A percentile compares a stretch with the other conserved stretches of the same genome.
Evolutionary conservation across 2,888 invertebrate species (phyloP).

Genomic region (Idaea aversata): DNA sequence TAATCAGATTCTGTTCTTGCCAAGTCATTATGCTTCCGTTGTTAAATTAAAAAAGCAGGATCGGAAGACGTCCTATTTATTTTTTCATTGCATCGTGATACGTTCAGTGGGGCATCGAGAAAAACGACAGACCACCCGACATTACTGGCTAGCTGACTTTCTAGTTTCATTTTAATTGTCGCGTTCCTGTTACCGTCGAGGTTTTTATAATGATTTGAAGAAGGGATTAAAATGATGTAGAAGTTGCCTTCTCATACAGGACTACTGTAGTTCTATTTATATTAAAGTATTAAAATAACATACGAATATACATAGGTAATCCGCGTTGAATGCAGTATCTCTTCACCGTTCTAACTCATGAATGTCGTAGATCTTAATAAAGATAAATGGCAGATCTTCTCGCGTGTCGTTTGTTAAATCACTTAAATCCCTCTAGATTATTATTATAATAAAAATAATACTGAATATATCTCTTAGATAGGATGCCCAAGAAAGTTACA

Average conservation of each 20-base stretch:
- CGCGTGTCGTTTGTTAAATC: slow-evolving; percentile 34
- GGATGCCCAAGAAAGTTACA: slow-evolving; percentile 31
- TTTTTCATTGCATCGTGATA: slow-evolving; percentile 47
- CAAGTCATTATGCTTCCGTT: slow-evolving; percentile 75
- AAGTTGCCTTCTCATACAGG: slow-evolving; percentile 13
- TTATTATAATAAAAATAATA: slow-evolving; percentile 42
- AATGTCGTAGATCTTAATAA: slow-evolving; percentile 54
- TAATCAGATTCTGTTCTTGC: slow-evolving; percentile 70
- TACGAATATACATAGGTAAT: slow-evolving; percentile 41
- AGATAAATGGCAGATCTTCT: slow-evolving; percentile 56
- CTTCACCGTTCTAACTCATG: slow-evolving; percentile 39
- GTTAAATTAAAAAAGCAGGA: slow-evolving; percentile 63
- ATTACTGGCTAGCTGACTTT: slow-evolving; percentile 41
- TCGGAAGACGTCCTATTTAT: slow-evolving; percentile 61
- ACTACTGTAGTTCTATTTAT: slow-evolving; percentile 26
- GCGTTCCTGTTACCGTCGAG: slow-evolving; percentile 16
- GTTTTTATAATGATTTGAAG: slow-evolving; percentile 17
- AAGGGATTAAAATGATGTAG: slow-evolving; percentile 8
- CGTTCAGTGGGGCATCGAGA: slow-evolving; percentile 39
- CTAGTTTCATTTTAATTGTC: slow-evolving; percentile 38
- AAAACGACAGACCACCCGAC: slow-evolving; percentile 51
- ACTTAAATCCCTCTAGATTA: slow-evolving; percentile 44
- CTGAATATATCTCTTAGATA: slow-evolving; percentile 28
- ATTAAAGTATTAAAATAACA: slow-evolving; percentile 25
- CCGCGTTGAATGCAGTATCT: slow-evolving; percentile 42